Evolutionary conservation across 2,113 vertebrate genomes (phyloP), one percentile per base, ranked within the genome.

Genomic region (Sapajus apella): DNA sequence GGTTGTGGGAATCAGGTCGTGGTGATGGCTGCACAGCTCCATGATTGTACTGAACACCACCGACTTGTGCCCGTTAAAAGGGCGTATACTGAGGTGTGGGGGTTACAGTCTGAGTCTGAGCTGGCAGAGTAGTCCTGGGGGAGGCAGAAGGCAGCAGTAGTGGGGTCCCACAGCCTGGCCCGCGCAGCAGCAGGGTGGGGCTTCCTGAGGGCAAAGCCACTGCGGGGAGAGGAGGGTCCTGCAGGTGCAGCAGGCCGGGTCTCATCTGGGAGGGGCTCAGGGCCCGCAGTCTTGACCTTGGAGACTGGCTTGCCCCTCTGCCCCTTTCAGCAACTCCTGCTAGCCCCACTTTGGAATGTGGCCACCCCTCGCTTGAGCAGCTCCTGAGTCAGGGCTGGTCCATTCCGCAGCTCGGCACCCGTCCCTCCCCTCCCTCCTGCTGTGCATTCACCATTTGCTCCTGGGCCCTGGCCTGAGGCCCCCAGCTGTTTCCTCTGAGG

Each of bases 101-200:
- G 79, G 52, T 79, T 58, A 64, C 2, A 50, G n/a, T 58, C 23
- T 0, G 4, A 47, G 21, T 50, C 25, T 6, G 83, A 80, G 40
- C 5, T 23, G 35, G 52, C 8, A 0, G 1, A 20, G 21, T 23
- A 4, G 10, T 50, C 27, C 61, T 1, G 4, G 56, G n/a, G 3
- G 40, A 16, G 66, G 43, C 17, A 4, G 50, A 0, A 61, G 7
- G 43, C 40, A 14, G 27, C 5, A 6, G 11, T 64, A 32, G 61
- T 64, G 61, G 61, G 13, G 12, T 8, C 85, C 81, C 2, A 2
- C 6, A 4, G 66, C 18, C 32, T 21, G 20, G n/a, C 80, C 4
- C 7, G 0, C 0, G 3, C 8, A n/a, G 56, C 10, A 32, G 35
- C 12, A 0, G 14, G 61, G 45, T 3, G 0, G 56, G 55, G 21